Evolutionary conservation across 2,888 invertebrate genomes (phyloP), one percentile per base, ranked within the genome.

Genomic region (Achlya flavicornis): DNA sequence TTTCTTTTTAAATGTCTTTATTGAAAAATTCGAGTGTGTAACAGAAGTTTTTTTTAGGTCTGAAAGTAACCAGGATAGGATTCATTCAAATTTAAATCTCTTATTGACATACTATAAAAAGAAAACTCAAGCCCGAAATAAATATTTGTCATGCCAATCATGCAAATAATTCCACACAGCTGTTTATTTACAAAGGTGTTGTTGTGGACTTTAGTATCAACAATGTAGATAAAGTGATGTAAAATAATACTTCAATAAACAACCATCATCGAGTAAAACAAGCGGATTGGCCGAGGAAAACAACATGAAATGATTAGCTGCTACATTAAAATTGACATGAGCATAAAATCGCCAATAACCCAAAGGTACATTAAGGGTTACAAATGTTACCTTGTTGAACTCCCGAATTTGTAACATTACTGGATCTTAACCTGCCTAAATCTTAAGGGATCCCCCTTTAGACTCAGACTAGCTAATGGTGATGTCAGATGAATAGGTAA

Each of bases 211-310:
- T 53, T 53, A 14, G 3, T 53, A 53, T 53, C 19, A 53, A 53
- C 53, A 53, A 48, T 48, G 53, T 19, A 19, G 53, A 53, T 53
- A 53, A 53, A 53, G 53, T 53, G 53, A 53, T 53, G 53, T 10
- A 53, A 19, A 53, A 53, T 53, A 53, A 53, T 53, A 53, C 53
- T 53, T 53, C n/a, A 53, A 53, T 19, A 53, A 53, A 19, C 19
- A 53, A 53, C 53, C 53, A 53, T 53, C 53, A 10, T 19, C 16
- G 16, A 53, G 53, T 46, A n/a, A n/a, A 46, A 46, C 14, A n/a
- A 4, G n/a, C 53, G 10, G 53, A 6, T 8, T 19, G 48, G 16
- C 19, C 19, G 48, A 19, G n/a, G 6, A 53, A 53, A 53, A 53
- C 53, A 53, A 53, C 53, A 19, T 53, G n/a, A 53, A 4, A 19